A percentile compares a stretch with the other conserved stretches of the same genome.
Conservation (phyloP, 2,888 invertebrate species). For the Plebejus anna region DNA sequence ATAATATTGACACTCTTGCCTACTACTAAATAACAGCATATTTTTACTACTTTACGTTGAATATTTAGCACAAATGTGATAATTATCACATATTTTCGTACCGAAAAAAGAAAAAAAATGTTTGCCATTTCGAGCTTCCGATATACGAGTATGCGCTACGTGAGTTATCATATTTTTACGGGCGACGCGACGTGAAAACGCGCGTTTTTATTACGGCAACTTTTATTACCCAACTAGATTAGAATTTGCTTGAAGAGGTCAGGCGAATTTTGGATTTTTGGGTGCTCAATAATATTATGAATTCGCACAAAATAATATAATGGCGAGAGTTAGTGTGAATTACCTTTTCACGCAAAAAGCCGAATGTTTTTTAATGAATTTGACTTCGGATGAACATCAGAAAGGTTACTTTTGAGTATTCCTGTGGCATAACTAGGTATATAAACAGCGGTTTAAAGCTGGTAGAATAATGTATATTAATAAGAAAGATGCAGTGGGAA, state of each 20-base stretch:
- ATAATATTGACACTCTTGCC: too few relatives aligned
- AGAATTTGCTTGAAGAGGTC: conserved; percentile 46
- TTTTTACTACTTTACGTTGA: neutral
- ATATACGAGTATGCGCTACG: conserved; percentile 53
- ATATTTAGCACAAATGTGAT: neutral
- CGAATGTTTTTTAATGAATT: too few relatives aligned
- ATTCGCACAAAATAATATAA: neutral
- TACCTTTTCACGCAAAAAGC: too few relatives aligned
- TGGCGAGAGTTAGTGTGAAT: neutral
- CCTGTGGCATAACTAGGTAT: too few relatives aligned
- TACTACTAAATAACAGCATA: neutral
- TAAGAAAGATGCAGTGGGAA: too few relatives aligned
- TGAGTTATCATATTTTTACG: conserved; percentile 78
- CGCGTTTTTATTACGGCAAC: conserved; percentile 67
- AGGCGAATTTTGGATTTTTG: conserved; percentile 40
- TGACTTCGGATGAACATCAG: too few relatives aligned
- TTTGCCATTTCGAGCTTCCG: conserved; percentile 36
- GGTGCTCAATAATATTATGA: neutral
- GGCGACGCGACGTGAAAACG: conserved; percentile 66
- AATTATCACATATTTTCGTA: neutral
- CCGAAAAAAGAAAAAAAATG: neutral
- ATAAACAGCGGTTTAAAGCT: too few relatives aligned
- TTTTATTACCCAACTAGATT: conserved; percentile 76
- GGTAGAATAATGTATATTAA: too few relatives aligned
- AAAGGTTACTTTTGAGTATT: too few relatives aligned